Evolutionary conservation across 2,888 invertebrate species (phyloP), one percentile per base, ranked within the genome.

Genomic region (Acheta domesticus): DNA sequence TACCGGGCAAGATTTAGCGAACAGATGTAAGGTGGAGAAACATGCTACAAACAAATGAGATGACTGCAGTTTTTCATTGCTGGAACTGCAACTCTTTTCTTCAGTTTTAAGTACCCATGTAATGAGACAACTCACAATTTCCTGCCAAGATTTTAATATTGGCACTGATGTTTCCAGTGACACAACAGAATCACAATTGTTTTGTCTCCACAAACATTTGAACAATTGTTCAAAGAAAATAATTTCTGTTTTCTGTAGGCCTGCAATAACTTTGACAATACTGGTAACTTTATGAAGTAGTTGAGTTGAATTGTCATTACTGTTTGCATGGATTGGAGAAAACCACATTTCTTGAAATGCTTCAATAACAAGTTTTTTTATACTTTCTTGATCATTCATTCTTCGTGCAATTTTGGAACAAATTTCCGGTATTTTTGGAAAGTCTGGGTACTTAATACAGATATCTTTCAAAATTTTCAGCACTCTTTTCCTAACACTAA

Each of bases 381-480:
- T 77, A n/a, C 90, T 90, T 84, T 91, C 91, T 84, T 91, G 91
- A 84, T 91, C 91, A 83, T 89, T 90, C 19, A 91, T 89, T 80
- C 91, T 84, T 49, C 90, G 85, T 77, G 91, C 89, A 87, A 91
- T 90, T 83, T 89, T 89, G 12, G 90, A 88, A 85, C 91, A 89
- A 85, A 91, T 91, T 83, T 91, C 91, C 5, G 89, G 89, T 78
- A 89, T 89, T 83, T 89, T 89, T 49, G 86, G 85, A 84, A 89
- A 90, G 75, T 88, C 88, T 48, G 90, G 89, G 82, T 89, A 89
- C 81, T 89, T 89, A 20, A 90, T 85, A 84, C 91, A 91, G 82
- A 91, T 89, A 82, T 91, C 91, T 82, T 89, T 87, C 84, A 91
- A 87, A 80, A 91, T 91, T 83, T 90, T 90, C 82, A 91, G 91